Evolutionary conservation across 2,113 vertebrate genomes (phyloP), one percentile per base, ranked within the genome.

Genomic region (Phylloscopus trochiloides): DNA sequence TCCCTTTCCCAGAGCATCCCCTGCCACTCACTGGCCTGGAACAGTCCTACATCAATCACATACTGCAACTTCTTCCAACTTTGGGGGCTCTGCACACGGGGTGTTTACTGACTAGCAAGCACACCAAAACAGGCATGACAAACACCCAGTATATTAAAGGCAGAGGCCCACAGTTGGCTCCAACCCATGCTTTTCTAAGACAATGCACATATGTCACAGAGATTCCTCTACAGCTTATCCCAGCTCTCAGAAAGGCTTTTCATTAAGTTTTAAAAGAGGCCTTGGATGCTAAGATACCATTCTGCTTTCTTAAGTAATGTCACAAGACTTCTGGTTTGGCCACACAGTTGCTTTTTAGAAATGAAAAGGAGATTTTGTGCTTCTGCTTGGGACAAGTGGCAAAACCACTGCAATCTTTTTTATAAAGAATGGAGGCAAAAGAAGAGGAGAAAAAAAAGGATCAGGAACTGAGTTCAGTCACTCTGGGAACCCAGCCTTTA

Each of bases 261-360:
- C 97, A 98, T 96, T 96, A 93, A 16, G 8, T 96, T 94, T 95
- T 97, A 97, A 98, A 97, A 93, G 97, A 97, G 94, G 91, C 94
- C 94, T 97, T 17, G 38, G 97, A 98, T 98, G 98, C 98, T 98
- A 98, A 98, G 98, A 98, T 98, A 98, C 98, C 98, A 98, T 98
- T 99, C 98, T 93, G 96, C 85, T 98, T 98, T 98, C 98, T 98
- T 98, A 97, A 99, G 98, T 99, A 98, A 99, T 98, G 98, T 99
- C 99, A 98, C 99, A 98, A 98, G 99, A 99, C 98, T 98, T 98
- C 97, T 98, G 97, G 97, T 98, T 97, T 68, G 59, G 98, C 97
- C 98, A 98, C 97, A 77, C 98, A 97, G 98, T 92, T 92, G 94
- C 98, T 98, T 98, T 99, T 98, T 98, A 98, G 96, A 96, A 97